A percentile compares a stretch with the other conserved stretches of the same genome.
Evolutionary conservation across 2,113 vertebrate species (phyloP).

Genomic region (Poecile atricapillus): DNA sequence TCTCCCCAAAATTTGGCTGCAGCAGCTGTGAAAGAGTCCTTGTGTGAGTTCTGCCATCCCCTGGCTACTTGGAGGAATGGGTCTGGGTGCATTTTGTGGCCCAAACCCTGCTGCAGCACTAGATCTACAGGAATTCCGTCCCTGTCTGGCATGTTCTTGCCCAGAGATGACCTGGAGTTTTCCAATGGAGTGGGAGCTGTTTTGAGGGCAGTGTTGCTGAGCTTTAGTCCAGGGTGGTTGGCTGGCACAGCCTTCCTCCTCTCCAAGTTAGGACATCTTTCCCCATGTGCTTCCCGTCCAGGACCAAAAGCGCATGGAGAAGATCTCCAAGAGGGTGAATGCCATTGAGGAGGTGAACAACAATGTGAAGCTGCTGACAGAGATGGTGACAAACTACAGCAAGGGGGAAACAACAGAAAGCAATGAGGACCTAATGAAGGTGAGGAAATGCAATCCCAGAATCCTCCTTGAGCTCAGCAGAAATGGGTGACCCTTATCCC

Average conservation of each 20-base stretch:
- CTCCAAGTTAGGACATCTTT: background rate
- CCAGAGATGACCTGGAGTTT: background rate
- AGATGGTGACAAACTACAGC: conserved; percentile 89
- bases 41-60: background rate
- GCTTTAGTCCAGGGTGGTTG: background rate
- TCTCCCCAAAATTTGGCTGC: background rate
- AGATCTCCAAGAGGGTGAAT: conserved; percentile 93
- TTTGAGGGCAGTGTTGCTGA: background rate
- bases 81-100: background rate
- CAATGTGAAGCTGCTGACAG: conserved; percentile 89
- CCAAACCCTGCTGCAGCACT: background rate
- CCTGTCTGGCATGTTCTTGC: background rate
- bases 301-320: conserved; percentile 98
- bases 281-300: background rate
- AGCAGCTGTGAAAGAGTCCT: background rate
- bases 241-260: background rate
- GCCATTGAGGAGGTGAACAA: conserved; percentile 96
- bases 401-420: conserved; percentile 77
- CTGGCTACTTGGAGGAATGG: background rate
- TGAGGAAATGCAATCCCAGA: conserved; percentile 22
- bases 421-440: conserved; percentile 95
- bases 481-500: background rate
- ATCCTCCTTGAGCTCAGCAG: background rate
- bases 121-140: background rate
- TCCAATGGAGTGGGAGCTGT: background rate